Evolutionary conservation across 2,113 vertebrate species (phyloP), one percentile per base, ranked within the genome.

Genomic region (Sula dactylatra): DNA sequence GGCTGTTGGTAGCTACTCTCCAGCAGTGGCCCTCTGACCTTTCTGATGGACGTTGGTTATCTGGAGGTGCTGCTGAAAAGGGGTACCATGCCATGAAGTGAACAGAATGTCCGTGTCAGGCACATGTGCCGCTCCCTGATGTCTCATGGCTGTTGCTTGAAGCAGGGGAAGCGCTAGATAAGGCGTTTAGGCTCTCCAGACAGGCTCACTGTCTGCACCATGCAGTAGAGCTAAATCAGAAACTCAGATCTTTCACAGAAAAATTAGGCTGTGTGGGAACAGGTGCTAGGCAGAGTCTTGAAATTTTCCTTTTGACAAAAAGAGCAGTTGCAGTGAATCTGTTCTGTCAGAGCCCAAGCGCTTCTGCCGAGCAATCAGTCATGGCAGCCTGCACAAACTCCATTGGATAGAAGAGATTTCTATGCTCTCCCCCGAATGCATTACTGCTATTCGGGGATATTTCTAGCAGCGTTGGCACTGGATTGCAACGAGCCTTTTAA

Each of bases 391-490:
- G 40, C 2, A 1, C 6, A 13, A 9, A 22, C 22, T 20, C 77
- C 1, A 0, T 27, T 4, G 7, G 49, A 7, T 10, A 13, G 83
- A 45, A 73, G 24, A 32, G 65, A 7, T 31, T 52, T 1, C 1
- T 19, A 15, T 0, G 1, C 14, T 34, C 31, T 65, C 7, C 21
- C 8, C 34, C 2, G 0, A 27, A 22, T 4, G 34, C 5, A 1
- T 54, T 45, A 2, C 25, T 44, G 29, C 10, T 67, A 1, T 26
- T 31, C 29, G 29, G 65, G 59, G 26, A 11, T 21, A 13, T 34
- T 65, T 72, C 86, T 26, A 44, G 58, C 32, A 83, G 44, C 20
- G 3, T 24, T 20, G 45, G 19, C 32, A 6, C 32, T 16, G 49
- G 17, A 36, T 36, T 82, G 40, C 19, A 80, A 21, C 0, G 5